Evolutionary conservation across 1,140 invertebrate genomes (phyloP), one percentile per base, ranked within the genome.

Genomic region (Chrysoperla carnea): DNA sequence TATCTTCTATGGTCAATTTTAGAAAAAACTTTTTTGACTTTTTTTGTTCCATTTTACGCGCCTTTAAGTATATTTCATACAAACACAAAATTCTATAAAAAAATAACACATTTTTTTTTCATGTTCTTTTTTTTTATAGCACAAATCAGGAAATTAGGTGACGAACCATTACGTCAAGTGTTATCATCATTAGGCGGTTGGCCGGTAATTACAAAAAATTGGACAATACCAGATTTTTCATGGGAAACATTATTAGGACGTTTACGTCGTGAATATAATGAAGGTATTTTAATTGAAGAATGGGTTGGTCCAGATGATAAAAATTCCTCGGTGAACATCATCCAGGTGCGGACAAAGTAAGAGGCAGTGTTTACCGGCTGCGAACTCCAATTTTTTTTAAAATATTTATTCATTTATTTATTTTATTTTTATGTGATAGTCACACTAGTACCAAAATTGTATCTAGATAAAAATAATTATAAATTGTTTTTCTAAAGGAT

Each of bases 291-390:
- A 9, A 62, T 86, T 27, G 82, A 86, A 50, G 74, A 81, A 40
- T 86, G 82, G 75, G 78, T 88, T 40, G 83, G 82, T 1, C 82
- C 84, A 0, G 84, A 88, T 52, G 84, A 88, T 59, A 85, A 83
- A 59, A 85, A 87, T 60, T 85, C 81, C 50, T 81, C 80, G 17
- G 70, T 73, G 46, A 84, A 89, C 67, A 84, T 90, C 54, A 72
- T 90, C 51, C 85, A 88, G 75, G 82, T 84, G 70, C 64, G 52
- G 51, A 59, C 59, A 60, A 63, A 63, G 60, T 61, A 63, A 63
- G 61, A 59, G 59, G 56, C 58, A 52, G 51, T 23, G 17, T 23
- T 23, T 48, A 23, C 17, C 17, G 17, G 17, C 17, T 23, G 17
- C 17, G 17, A 23, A 23, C 17, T 23, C 2, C 17, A 23, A 23